Evolutionary conservation across 1,140 invertebrate genomes (phyloP).

Genomic region (Drosophila dunni): DNA sequence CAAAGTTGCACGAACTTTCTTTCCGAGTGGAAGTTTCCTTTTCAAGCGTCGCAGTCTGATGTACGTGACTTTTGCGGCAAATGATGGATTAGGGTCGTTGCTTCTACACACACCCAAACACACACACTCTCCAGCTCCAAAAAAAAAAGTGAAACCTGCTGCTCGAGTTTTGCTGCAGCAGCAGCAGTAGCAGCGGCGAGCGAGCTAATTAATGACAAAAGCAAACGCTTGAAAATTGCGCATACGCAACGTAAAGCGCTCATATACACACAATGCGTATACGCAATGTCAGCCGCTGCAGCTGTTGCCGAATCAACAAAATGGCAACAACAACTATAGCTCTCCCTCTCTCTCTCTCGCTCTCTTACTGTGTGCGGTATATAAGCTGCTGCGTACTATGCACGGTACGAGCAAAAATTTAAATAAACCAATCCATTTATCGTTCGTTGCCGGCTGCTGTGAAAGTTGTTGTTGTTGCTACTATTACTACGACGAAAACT

Average conservation of each 20-base stretch:
- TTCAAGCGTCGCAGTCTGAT: constrained; percentile 39
- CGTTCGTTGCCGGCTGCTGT: constrained; percentile 62
- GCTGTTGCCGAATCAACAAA: constrained; percentile 28
- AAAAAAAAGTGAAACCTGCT: constrained; percentile 70
- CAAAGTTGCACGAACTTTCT: constrained; percentile 64
- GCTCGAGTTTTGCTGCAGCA: constrained; percentile 15
- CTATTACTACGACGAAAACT: constrained; percentile 47
- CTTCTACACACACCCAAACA: not conserved
- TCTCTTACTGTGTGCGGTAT: constrained; percentile 15
- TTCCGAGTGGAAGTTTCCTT: constrained; percentile 66
- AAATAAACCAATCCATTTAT: constrained; percentile 75
- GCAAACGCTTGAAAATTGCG: constrained; percentile 49
- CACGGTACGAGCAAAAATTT: constrained; percentile 65
- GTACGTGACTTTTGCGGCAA: constrained; percentile 80
- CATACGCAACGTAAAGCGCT: constrained; percentile 57
- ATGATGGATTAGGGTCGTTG: constrained; percentile 70
- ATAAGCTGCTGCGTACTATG: constrained; percentile 33
- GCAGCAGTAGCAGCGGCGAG: not conserved
- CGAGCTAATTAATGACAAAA: constrained; percentile 62
- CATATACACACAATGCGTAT: constrained; percentile 64
- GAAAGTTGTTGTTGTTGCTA: constrained; percentile 46
- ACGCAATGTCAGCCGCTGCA: constrained; percentile 65
- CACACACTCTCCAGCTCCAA: not conserved
- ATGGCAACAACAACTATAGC: not conserved
- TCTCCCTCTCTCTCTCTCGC: not conserved